Evolutionary conservation across 2,113 vertebrate species (phyloP), one percentile per base, ranked within the genome.

Genomic region (Takifugu bimaculatus): DNA sequence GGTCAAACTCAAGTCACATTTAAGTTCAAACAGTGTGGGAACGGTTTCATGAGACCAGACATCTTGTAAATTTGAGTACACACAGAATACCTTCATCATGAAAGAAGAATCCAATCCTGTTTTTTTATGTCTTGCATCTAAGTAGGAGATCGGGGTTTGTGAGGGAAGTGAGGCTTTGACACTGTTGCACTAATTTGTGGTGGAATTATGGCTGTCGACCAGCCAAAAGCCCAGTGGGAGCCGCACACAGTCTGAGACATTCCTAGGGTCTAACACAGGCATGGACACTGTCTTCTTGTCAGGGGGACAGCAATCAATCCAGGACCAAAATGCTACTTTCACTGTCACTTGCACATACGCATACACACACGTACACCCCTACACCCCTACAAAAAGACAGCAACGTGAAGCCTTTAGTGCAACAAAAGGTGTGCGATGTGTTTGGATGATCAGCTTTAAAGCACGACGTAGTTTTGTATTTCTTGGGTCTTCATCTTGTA

Each of bases 211-310:
- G 44, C 72, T 58, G 3, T 72, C 20, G 65, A 69, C 50, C 65
- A 77, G 52, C 63, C 76, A 28, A 44, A 64, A 60, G 65, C 53
- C 75, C 60, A 14, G 28, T 12, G 75, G 71, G 77, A 67, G 47
- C 28, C 0, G 49, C 71, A 65, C 55, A 1, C 56, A 54, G 53
- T 47, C 45, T 39, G 47, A 65, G 50, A 75, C 79, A 87, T 84
- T 87, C 81, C 70, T 79, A 39, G 25, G 70, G 72, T 55, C n/a
- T 60, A 69, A 81, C 81, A 71, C 80, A 88, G 78, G 76, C 79
- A 66, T 69, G 76, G 68, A 77, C 65, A 4, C 13, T 70, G 63
- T 44, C 73, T 70, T 73, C 68, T 70, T 71, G 43, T 55, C 55
- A 68, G 71, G 57, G 64, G 66, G 62, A 15, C 35, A 2, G 63